These are phyloP conservation scores for Allolobophora icterica DNA, from an alignment of 2,888 invertebrate genomes.

Conservation along the genomic window DNA sequence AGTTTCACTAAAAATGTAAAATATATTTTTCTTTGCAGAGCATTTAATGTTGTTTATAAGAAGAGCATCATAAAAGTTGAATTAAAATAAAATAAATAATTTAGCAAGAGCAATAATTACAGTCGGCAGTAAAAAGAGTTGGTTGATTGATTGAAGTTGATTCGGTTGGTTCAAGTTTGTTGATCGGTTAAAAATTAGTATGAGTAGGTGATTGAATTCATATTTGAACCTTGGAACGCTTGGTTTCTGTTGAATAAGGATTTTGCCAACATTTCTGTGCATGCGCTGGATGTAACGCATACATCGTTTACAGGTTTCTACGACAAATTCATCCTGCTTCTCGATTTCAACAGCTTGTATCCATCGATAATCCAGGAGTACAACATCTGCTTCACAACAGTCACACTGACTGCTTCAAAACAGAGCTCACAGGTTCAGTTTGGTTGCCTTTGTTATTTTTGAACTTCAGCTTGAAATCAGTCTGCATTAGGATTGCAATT, in stretches of 20 bases:
- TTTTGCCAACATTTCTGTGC: not conserved
- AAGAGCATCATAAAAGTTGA: too few relatives aligned
- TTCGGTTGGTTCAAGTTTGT: not conserved
- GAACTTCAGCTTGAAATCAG: not conserved
- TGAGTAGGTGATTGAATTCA: not conserved
- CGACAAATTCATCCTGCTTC: conserved; percentile 88
- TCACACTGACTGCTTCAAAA: conserved; percentile 45
- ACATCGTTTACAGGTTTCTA: conserved; percentile 77
- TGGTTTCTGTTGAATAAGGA: not conserved
- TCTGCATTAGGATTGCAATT: not conserved
- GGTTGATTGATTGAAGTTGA: not conserved
- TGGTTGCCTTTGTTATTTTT: not conserved
- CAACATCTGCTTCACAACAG: conserved; percentile 98
- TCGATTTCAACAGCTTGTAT: conserved; percentile 99
- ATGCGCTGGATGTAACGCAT: not conserved
- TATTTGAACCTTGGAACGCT: not conserved
- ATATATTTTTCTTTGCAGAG: not conserved
- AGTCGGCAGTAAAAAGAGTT: not conserved
- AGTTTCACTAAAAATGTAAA: not conserved
- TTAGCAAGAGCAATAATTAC: too few relatives aligned
- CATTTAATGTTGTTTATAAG: too few relatives aligned
- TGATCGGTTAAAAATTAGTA: not conserved
- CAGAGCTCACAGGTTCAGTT: conserved; percentile 20
- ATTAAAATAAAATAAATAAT: too few relatives aligned
- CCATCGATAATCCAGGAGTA: conserved; percentile 99